phyloP scores from a whole-genome alignment of 2,888 invertebrate species.

The Metacarcinus magister region DNA sequence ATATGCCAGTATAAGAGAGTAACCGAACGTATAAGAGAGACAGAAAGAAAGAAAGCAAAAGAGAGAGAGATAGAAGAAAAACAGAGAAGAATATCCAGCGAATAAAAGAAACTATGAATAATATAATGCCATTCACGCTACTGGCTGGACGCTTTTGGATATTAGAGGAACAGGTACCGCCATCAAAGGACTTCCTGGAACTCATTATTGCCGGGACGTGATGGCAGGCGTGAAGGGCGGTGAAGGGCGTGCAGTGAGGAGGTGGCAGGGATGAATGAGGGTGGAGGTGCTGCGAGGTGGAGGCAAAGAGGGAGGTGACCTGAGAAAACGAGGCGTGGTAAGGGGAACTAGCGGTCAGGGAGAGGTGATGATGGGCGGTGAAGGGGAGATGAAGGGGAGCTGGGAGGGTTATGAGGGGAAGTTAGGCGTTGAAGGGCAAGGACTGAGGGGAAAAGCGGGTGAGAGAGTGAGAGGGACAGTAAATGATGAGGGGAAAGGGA shows the following conservation, averaged over 20 bases:
- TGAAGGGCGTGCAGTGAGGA: not conserved
- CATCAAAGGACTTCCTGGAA: not conserved
- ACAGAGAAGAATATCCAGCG: not conserved
- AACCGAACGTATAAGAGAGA: not conserved
- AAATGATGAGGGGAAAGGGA: not conserved
- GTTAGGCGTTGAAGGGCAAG: not conserved
- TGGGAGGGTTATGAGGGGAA: not conserved
- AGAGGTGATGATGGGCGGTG: not conserved
- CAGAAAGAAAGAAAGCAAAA: not conserved
- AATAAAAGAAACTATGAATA: not conserved
- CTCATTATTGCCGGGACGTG: not conserved
- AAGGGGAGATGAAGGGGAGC: not conserved
- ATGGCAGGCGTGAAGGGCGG: not conserved
- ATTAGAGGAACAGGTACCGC: not conserved
- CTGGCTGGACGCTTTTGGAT: not conserved
- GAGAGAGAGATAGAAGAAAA: not conserved
- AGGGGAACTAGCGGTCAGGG: not conserved
- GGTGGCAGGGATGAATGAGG: not conserved
- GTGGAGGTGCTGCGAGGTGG: not conserved
- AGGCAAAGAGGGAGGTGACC: not conserved
- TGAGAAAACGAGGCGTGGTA: no score
- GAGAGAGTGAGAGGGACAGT: not conserved
- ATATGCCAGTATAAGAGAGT: not conserved
- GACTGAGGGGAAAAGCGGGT: not conserved
- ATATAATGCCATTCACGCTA: not conserved